Conservation (phyloP, 2,888 invertebrate species). For the Marasmarcha lunaedactyla region DNA sequence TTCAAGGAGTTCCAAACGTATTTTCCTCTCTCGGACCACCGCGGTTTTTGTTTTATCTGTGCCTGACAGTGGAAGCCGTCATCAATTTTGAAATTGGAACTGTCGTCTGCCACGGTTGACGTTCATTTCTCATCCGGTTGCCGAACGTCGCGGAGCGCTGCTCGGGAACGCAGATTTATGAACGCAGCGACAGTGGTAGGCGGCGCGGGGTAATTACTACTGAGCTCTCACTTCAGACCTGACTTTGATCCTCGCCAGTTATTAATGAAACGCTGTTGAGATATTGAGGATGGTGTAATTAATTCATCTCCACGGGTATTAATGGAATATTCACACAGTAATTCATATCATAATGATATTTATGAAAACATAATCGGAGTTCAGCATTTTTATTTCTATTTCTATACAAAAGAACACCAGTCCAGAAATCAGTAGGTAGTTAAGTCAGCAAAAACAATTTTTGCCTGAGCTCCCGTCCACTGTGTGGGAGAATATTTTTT, state of each 20-base stretch:
- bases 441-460: no score
- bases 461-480: no score
- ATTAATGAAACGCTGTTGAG: background rate
- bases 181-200: slow-evolving; percentile 21
- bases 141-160: slow-evolving; percentile 18
- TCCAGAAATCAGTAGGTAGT: no score
- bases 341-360: no score
- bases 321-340: no score
- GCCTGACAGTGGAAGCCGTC: slow-evolving; percentile 23
- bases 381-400: no score
- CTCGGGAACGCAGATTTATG: slow-evolving; percentile 22
- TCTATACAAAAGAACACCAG: no score
- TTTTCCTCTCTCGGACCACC: background rate
- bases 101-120: slow-evolving; percentile 27
- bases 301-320: background rate
- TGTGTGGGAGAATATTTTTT: no score
- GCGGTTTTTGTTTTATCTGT: background rate
- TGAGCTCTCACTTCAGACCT: slow-evolving; percentile 7
- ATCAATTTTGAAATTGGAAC: slow-evolving; percentile 38
- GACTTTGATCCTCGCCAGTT: slow-evolving; percentile 2
- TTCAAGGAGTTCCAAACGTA: background rate
- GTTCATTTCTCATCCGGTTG: slow-evolving; percentile 28
- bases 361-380: no score
- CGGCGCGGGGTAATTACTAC: slow-evolving; percentile 20
- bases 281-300: background rate